These are phyloP conservation scores for Aphrophora alni DNA, from an alignment of 2,888 invertebrate species.

Conservation along the genomic window DNA sequence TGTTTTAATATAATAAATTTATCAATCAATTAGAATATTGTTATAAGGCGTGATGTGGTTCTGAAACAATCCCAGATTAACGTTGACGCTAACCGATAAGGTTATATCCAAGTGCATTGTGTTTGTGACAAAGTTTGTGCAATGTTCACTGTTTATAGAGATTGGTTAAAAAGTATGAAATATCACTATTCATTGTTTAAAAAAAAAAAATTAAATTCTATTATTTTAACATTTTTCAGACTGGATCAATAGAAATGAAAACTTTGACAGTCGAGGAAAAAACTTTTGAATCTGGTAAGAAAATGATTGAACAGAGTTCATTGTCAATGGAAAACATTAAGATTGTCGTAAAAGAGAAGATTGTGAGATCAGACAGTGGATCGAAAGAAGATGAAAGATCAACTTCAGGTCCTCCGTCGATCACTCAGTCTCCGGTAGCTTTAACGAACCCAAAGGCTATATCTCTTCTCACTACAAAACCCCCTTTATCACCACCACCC, in stretches of 20 bases:
- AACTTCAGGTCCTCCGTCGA: background rate
- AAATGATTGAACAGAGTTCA: background rate
- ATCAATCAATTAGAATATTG: too few relatives aligned
- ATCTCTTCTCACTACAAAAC: slow-evolving; percentile 60
- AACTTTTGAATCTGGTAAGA: background rate
- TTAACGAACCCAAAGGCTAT: background rate
- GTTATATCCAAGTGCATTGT: too few relatives aligned
- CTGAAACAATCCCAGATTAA: too few relatives aligned
- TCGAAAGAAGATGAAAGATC: background rate
- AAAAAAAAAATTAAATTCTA: too few relatives aligned
- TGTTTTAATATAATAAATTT: too few relatives aligned
- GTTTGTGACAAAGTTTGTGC: too few relatives aligned
- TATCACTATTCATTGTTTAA: too few relatives aligned
- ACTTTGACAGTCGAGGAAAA: background rate
- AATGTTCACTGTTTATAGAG: too few relatives aligned
- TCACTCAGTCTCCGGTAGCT: background rate
- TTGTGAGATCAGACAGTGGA: background rate
- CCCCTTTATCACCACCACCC: slow-evolving; percentile 68
- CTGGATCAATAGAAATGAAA: background rate
- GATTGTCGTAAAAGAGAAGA: background rate
- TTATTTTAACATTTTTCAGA: background rate
- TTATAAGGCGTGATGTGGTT: too few relatives aligned
- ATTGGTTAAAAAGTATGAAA: too few relatives aligned
- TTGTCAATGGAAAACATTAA: background rate
- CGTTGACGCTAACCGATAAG: too few relatives aligned